Base-by-base conservation (phyloP, 53 echinoderm and acorn worm species). In the Actinopyga echinites region DNA sequence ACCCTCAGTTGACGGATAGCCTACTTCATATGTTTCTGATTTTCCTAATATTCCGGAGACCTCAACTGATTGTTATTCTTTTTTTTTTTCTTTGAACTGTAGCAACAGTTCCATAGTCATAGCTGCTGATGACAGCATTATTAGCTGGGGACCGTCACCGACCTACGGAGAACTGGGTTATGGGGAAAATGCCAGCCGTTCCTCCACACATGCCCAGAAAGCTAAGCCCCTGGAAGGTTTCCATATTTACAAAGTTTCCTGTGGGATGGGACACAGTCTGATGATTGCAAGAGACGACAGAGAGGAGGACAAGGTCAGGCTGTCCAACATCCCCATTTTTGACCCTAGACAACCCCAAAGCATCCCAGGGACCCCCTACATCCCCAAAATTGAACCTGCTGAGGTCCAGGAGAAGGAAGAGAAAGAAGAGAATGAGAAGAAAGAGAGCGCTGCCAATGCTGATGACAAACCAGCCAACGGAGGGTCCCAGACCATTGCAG, bases 101-200 rank as follows among this genome's bases (percentile, higher is more conserved):
- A 96, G 97, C 79, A 94, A 94, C 83, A 92, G 90, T 69, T 93
- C 93, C 42, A 94, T 96, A 26, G 92, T 92, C 19, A 52, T 96
- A 32, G 90, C 90, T 4, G 97, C 97, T 0, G 97, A 96, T 24
- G 93, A 96, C n/a, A 88, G 89, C 83, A 57, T 96, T 71, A 90
- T 96, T 84, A 90, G 90, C 84, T 96, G 97, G 97, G 97, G 97
- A 0, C 97, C 97, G 0, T 93, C 94, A 1, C 97, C 97, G 6
- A 96, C 97, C 0, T 96, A 92, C 33, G 97, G 97, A 17, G 97
- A 96, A 85, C 94, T 96, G 8, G 92, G 92, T 22, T 94, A 96
- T 62, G 97, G 97, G 21, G 97, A 96, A 61, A 88, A 86, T 37
- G 92, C 80, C 36, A 84, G 88, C 45, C 85, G 86, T 15, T 96